These are phyloP conservation scores for Phrixothrix hirtus DNA, from an alignment of 2,888 invertebrate genomes.

Conservation along the genomic window DNA sequence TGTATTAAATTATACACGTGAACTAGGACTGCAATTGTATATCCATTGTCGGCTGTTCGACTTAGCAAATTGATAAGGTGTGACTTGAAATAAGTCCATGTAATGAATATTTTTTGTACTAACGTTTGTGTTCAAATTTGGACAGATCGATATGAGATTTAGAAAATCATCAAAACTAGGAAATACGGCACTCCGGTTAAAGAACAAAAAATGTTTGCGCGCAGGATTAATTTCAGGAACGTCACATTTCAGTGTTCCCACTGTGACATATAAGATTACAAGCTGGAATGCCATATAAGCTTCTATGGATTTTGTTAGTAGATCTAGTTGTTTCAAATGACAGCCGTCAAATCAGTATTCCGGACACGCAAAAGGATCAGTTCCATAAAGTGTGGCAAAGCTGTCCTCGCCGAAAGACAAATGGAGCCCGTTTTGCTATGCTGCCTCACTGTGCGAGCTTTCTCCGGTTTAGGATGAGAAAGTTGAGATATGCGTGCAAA, in stretches of 20 bases:
- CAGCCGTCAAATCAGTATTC: constrained; percentile 22
- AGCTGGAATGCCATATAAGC: constrained; percentile 12
- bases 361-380: constrained; percentile 16
- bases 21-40: too few relatives aligned
- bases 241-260: background rate
- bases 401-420: constrained; percentile 20
- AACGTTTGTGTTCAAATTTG: too few relatives aligned
- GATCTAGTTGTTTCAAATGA: constrained; percentile 19
- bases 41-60: too few relatives aligned
- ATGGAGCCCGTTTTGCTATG: constrained; percentile 10
- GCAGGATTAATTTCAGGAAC: background rate
- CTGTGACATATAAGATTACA: constrained; percentile 14
- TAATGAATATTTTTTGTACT: too few relatives aligned
- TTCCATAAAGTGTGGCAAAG: constrained; percentile 16
- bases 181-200: too few relatives aligned
- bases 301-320: constrained; percentile 8
- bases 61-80: too few relatives aligned
- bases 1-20: too few relatives aligned
- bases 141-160: too few relatives aligned
- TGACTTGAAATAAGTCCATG: too few relatives aligned
- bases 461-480: constrained; percentile 11
- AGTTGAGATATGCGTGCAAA: constrained; percentile 13
- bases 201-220: too few relatives aligned
- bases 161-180: too few relatives aligned
- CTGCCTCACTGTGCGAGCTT: background rate